Evolutionary conservation across 2,888 invertebrate genomes (phyloP), one percentile per base, ranked within the genome.

Genomic region (Disparrhopalites patrizii): DNA sequence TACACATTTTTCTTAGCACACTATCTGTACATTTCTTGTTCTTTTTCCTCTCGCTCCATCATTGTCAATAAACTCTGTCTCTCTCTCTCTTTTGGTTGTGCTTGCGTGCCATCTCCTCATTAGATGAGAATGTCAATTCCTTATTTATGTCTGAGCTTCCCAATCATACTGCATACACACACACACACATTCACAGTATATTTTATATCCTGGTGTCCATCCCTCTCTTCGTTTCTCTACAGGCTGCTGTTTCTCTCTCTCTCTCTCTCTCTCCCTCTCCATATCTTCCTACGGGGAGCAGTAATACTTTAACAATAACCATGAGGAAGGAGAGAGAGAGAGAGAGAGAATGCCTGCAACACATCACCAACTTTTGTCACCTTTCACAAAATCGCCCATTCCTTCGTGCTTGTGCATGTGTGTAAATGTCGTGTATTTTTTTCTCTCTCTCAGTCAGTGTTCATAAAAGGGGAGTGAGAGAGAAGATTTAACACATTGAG

Each of bases 31-130:
- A n/a, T 36, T 30, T 56, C 56, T 30, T 31, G n/a, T 47, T 47
- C 47, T 23, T 15, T 28, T 36, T 30, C 18, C 56, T 43, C 28
- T 61, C 63, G 54, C 36, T 63, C 63, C 63, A 63, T 63, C 63
- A 63, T 63, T 63, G 63, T 63, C 63, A 63, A 63, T 63, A 63
- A 63, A 63, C 63, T 63, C 62, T 62, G n/a, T 10, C 55, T 60
- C 57, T 57, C 43, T 27, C 47, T 15, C 47, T 31, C 30, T 18
- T 18, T 33, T 28, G 1, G 25, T 27, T 4, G 10, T n/a, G 57
- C 23, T 63, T 63, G 63, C 63, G 63, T 63, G 63, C 54, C 43
- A 47, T 63, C 63, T 43, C 28, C 63, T 63, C 63, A 63, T 63
- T 63, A 63, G 40, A 63, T 55, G 23, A 25, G 23, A 54, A 43